Base-by-base conservation (phyloP, 2,888 invertebrate species). In the Molanna angustata region DNA sequence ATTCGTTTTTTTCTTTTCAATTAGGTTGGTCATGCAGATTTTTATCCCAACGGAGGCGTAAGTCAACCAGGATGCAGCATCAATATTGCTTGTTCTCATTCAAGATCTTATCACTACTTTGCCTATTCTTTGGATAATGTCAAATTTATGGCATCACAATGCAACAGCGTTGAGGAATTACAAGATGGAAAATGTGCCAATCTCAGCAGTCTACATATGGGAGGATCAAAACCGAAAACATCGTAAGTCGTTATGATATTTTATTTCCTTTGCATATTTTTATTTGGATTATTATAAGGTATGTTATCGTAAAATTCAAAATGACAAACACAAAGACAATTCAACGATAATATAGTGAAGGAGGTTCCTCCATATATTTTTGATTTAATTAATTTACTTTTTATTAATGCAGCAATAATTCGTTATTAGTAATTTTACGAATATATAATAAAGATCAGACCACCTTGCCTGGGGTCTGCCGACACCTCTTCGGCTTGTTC, bases 1-100 rank as follows among this genome's bases (percentile, higher is more conserved):
- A n/a, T n/a, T n/a, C n/a, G n/a, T n/a, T n/a, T n/a, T n/a, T 33
- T 33, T 33, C 14, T 73, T 3, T 69, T 65, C 61, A 70, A 72
- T 41, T 69, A 74, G 65, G 66, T 74, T 68, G 76, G 76, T 72
- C 72, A 69, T 54, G 67, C 69, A 0, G 73, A 74, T 54, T 72
- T 71, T 60, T 74, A 69, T 58, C 73, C 9, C 69, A 74, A 31
- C 69, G 73, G 2, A 69, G 73, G 2, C 46, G 60, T 3, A 1
- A 58, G 52, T 43, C 69, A 70, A 70, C 73, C 73, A 3, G 73
- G 72, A 0, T 74, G 74, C 52, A 63, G 62, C 37, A 9, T 41
- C 3, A 35, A 44, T 14, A 47, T 54, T 9, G 50, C 41, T 2
- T 55, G 57, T 44, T 47, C 53, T 11, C 57, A 57, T 27, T 33